phyloP scores from a whole-genome alignment of 1,140 invertebrate genomes.

The Zaprionus lachaisei region DNA sequence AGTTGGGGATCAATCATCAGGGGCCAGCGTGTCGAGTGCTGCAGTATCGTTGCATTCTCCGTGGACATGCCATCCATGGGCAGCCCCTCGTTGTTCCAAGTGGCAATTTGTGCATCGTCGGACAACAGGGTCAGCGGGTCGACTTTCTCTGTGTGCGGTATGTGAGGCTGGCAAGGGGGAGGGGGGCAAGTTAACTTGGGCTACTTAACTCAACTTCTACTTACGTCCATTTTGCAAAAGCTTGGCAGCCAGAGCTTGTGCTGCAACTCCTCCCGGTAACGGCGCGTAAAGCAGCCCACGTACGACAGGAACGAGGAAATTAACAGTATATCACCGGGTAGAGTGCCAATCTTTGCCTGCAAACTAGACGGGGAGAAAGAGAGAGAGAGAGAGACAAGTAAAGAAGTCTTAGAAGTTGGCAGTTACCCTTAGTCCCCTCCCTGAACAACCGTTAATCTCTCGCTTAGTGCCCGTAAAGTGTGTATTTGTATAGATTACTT shows the following conservation, averaged over 20 bases:
- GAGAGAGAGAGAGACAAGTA: conserved; percentile 10
- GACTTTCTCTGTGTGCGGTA: conserved; percentile 91
- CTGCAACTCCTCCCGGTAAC: conserved; percentile 93
- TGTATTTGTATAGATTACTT: conserved; percentile 44
- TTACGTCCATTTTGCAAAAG: conserved; percentile 85
- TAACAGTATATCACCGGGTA: conserved; percentile 96
- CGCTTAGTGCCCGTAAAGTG: conserved; percentile 29
- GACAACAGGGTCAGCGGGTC: conserved; percentile 94
- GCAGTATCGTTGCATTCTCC: conserved; percentile 97
- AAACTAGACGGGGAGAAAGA: conserved; percentile 74
- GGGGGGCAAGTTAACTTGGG: not conserved
- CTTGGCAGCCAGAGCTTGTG: conserved; percentile 90
- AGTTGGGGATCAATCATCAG: conserved; percentile 97
- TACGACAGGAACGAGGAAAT: conserved; percentile 98
- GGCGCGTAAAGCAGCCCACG: conserved; percentile 96
- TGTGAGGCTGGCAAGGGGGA: conserved; percentile 87
- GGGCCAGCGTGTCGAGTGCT: conserved; percentile 96
- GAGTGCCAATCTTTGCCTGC: conserved; percentile 88
- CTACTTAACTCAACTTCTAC: conserved; percentile 21
- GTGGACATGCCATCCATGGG: conserved; percentile 97
- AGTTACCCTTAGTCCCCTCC: not conserved
- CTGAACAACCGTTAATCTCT: conserved; percentile 17
- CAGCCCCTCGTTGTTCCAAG: conserved; percentile 97
- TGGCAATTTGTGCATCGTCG: conserved; percentile 95
- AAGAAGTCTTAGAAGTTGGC: not conserved